Percentiles rank a stretch among this genome's conserved stretches.
Conservation (phyloP, 1,140 invertebrate genomes). For the Mactra quadrangularis region DNA sequence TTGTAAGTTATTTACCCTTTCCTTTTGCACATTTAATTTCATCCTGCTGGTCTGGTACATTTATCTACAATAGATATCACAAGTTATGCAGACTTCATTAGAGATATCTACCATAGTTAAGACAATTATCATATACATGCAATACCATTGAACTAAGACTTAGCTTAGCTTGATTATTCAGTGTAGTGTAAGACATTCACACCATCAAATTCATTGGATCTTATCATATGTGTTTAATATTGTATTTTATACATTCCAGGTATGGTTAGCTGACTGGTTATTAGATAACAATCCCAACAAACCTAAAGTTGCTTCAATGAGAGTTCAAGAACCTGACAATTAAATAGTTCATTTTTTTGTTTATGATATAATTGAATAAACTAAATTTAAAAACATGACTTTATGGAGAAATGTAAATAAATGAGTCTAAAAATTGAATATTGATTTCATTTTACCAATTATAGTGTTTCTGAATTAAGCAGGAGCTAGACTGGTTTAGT, state of each 20-base stretch:
- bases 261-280: conserved; percentile 92
- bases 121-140: too few relatives aligned
- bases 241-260: conserved; percentile 67
- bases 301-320: conserved; percentile 80
- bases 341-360: neutral
- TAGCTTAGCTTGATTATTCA: too few relatives aligned
- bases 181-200: too few relatives aligned
- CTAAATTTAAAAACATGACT: too few relatives aligned
- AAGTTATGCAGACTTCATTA: too few relatives aligned
- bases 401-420: too few relatives aligned
- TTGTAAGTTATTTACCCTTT: conserved; percentile 81
- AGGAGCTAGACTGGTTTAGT: neutral
- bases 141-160: too few relatives aligned
- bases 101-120: too few relatives aligned
- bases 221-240: too few relatives aligned
- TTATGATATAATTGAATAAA: neutral
- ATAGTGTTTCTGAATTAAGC: neutral
- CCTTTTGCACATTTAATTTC: neutral
- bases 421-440: conserved; percentile 28
- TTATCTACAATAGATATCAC: too few relatives aligned
- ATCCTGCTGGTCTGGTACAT: too few relatives aligned
- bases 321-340: conserved; percentile 70
- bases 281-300: conserved; percentile 90
- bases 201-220: too few relatives aligned
- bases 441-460: neutral